Evolutionary conservation across 2,888 invertebrate species (phyloP).

Genomic region (Amphipoea lucens): DNA sequence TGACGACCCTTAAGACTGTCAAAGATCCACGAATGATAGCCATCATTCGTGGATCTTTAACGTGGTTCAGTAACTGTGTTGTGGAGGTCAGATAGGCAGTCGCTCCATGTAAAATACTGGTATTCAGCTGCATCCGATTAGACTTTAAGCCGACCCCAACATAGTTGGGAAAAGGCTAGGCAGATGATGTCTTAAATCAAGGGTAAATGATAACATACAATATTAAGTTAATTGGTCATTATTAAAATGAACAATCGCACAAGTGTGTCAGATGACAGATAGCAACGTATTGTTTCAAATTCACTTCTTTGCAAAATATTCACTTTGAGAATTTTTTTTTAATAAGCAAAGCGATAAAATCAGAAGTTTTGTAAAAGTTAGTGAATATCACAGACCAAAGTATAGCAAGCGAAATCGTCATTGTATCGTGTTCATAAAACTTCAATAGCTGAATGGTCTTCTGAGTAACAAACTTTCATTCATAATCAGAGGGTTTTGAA

Average conservation of each 20-base stretch:
- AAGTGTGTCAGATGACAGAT: slow-evolving; percentile 60
- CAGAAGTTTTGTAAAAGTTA: background rate
- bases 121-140: no score
- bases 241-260: slow-evolving; percentile 48
- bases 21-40: no score
- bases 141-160: no score
- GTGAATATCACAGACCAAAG: background rate
- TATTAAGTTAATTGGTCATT: slow-evolving; percentile 16
- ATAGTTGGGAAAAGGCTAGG: no score
- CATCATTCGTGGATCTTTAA: no score
- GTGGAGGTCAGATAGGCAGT: no score
- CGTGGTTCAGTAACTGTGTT: no score
- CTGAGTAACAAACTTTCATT: no score
- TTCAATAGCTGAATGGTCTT: background rate
- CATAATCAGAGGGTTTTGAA: no score
- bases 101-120: no score
- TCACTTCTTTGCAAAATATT: slow-evolving; percentile 38
- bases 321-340: slow-evolving; percentile 10
- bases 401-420: no score
- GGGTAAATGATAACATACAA: slow-evolving; percentile 8
- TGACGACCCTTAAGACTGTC: no score
- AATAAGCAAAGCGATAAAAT: slow-evolving; percentile 27
- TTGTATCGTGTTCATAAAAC: background rate
- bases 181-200: background rate
- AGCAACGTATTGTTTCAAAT: slow-evolving; percentile 44